Conservation (phyloP, 1,140 invertebrate species). For the Bombus difficillimus region DNA sequence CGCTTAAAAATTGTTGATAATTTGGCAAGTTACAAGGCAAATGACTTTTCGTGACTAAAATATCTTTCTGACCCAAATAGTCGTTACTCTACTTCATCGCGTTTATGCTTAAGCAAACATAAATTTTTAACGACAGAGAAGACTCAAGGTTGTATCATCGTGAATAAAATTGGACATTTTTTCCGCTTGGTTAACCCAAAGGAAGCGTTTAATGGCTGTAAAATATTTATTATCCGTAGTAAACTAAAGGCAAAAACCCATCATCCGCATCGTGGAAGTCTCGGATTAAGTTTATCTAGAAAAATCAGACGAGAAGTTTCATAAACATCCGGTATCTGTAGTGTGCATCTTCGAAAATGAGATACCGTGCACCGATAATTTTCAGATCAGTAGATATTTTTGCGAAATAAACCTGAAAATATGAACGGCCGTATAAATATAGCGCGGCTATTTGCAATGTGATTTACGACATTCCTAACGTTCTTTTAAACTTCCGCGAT, state of each 20-base stretch:
- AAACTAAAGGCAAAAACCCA: neutral
- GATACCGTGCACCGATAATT: neutral
- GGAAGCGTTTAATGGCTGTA: neutral
- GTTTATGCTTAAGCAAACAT: neutral
- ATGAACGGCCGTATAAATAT: neutral
- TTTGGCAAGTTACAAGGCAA: too few relatives aligned
- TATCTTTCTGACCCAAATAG: neutral
- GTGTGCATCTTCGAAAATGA: neutral
- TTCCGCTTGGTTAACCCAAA: neutral
- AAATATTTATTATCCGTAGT: neutral
- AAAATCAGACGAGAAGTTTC: neutral
- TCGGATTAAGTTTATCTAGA: neutral
- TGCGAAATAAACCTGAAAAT: neutral
- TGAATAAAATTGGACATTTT: neutral
- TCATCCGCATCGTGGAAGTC: neutral
- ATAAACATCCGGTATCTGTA: neutral
- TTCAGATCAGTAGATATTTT: neutral
- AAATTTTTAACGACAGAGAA: neutral
- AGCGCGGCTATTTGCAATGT: neutral
- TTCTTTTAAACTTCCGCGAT: neutral
- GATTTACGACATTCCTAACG: neutral
- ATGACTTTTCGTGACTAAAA: too few relatives aligned
- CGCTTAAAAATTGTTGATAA: too few relatives aligned
- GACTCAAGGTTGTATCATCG: neutral
- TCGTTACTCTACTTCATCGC: neutral